A percentile compares a stretch with the other conserved stretches of the same genome.
Evolutionary conservation across 2,888 invertebrate species (phyloP).

Genomic region (Lithosia quadra): DNA sequence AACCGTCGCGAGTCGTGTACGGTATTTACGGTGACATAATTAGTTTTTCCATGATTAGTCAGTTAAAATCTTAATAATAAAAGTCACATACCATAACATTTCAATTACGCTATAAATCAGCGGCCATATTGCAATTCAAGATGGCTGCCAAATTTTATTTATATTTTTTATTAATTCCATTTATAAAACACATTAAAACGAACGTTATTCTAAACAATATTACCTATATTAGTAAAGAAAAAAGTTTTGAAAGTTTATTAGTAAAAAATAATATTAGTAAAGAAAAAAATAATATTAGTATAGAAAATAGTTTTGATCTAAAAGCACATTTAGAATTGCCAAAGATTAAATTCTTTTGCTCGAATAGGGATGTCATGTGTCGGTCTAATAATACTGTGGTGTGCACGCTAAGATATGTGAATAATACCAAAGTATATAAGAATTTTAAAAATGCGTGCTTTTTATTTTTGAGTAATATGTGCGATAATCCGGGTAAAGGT

Average conservation of each 20-base stretch:
- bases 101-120: conserved; percentile 20
- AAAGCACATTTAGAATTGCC: conserved; percentile 53
- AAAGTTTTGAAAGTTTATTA: too few relatives aligned
- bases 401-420: conserved; percentile 56
- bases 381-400: conserved; percentile 48
- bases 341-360: conserved; percentile 54
- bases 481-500: conserved; percentile 67
- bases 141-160: conserved; percentile 28
- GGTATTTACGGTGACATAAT: neutral
- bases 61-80: neutral
- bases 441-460: conserved; percentile 68
- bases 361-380: conserved; percentile 51
- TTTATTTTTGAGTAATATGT: conserved; percentile 72
- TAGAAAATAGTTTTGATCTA: conserved; percentile 24
- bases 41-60: neutral
- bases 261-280: too few relatives aligned
- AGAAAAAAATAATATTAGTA: conserved; percentile 30
- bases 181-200: conserved; percentile 13
- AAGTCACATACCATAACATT: conserved; percentile 20
- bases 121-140: conserved; percentile 13
- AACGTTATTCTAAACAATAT: conserved; percentile 21
- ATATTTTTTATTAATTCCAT: conserved; percentile 20
- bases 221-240: conserved; percentile 34
- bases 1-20: too few relatives aligned
- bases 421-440: conserved; percentile 46